Percentiles rank a stretch among this genome's conserved stretches.
phyloP scores from a whole-genome alignment of 2,113 vertebrate genomes.

The Cheilinus undulatus region DNA sequence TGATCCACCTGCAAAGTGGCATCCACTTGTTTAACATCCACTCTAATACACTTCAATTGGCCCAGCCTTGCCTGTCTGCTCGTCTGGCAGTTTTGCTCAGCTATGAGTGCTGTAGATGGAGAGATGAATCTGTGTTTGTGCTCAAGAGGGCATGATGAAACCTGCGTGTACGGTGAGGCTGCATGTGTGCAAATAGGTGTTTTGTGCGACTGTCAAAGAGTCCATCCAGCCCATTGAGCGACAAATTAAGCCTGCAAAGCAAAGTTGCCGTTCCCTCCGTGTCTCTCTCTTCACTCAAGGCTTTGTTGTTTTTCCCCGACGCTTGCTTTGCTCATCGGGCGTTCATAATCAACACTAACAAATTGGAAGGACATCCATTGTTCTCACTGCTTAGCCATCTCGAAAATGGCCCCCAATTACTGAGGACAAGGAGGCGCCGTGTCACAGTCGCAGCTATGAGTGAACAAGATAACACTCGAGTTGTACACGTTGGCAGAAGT shows the following conservation, averaged over 20 bases:
- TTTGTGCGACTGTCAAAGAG: slow-evolving; percentile 33
- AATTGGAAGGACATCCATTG: slow-evolving; percentile 60
- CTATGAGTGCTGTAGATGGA: slow-evolving; percentile 3
- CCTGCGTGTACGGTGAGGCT: no score
- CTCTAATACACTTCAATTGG: slow-evolving; percentile 63
- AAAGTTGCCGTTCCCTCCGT: slow-evolving; percentile 17
- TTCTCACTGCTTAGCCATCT: slow-evolving; percentile 61
- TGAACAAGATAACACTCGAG: slow-evolving; percentile 29
- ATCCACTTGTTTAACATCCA: slow-evolving; percentile 75
- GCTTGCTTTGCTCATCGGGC: slow-evolving; percentile 40
- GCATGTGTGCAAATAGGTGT: slow-evolving; percentile 19
- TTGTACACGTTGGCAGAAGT: not conserved
- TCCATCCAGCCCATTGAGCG: slow-evolving; percentile 64
- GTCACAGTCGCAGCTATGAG: slow-evolving; percentile 28
- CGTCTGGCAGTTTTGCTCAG: slow-evolving; percentile 19
- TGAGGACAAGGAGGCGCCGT: not conserved
- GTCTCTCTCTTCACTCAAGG: slow-evolving; percentile 13
- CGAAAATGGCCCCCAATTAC: slow-evolving; percentile 68
- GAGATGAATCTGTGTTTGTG: not conserved
- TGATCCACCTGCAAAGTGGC: slow-evolving; percentile 69
- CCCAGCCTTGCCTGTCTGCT: slow-evolving; percentile 31
- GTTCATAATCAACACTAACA: slow-evolving; percentile 70
- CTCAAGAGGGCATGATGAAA: not conserved
- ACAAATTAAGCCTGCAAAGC: slow-evolving; percentile 46
- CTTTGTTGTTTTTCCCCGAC: slow-evolving; percentile 41